Conservation (phyloP, 2,113 vertebrate species). For the Cyphomyrus discorhynchus region DNA sequence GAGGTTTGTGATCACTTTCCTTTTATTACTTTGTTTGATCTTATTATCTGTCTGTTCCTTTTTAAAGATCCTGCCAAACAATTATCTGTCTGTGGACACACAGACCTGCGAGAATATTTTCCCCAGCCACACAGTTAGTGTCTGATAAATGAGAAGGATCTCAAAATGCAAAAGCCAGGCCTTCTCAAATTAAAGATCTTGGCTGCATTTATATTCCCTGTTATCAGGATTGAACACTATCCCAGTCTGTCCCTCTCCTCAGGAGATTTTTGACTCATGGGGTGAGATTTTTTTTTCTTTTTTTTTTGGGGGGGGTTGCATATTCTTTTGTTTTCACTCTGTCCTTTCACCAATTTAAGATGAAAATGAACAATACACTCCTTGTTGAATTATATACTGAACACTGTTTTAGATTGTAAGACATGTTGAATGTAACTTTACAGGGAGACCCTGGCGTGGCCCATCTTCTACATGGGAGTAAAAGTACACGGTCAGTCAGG, state of each 20-base stretch:
- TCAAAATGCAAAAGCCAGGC: background rate
- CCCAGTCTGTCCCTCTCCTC: background rate
- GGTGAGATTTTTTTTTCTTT: no score
- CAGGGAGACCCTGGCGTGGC: background rate
- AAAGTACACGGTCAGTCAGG: background rate
- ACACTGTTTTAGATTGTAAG: background rate
- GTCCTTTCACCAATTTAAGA: background rate
- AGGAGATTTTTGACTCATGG: background rate
- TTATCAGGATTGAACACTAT: conserved; percentile 1
- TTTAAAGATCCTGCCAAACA: background rate
- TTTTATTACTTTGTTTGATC: background rate
- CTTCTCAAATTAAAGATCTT: background rate
- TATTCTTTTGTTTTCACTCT: background rate
- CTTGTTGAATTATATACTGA: background rate
- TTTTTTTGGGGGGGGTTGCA: background rate
- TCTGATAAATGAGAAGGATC: background rate
- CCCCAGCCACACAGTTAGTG: background rate
- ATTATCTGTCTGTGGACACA: background rate
- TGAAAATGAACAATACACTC: background rate
- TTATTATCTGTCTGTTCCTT: background rate
- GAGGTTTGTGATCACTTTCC: background rate
- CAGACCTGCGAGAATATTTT: background rate
- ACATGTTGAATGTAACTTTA: background rate
- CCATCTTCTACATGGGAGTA: background rate
- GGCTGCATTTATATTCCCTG: background rate